A percentile compares a stretch with the other conserved stretches of the same genome.
Conservation (phyloP, 1,140 invertebrate species). For the Achroia grisella region DNA sequence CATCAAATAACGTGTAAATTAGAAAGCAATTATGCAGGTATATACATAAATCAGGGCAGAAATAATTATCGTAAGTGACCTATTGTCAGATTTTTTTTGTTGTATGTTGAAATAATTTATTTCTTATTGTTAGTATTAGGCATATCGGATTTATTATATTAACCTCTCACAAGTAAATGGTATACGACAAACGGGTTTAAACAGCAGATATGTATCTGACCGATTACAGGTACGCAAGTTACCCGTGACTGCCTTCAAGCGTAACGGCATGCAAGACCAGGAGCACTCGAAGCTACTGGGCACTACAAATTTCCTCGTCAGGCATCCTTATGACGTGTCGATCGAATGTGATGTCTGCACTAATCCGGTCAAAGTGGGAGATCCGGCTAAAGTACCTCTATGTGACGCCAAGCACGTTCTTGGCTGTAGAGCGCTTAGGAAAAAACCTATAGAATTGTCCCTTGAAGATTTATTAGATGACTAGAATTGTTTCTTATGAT, state of each 20-base stretch:
- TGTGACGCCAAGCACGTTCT: constrained; percentile 19
- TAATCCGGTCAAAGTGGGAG: constrained; percentile 33
- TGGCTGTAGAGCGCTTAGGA: constrained; percentile 27
- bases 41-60: no score
- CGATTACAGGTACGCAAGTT: constrained; percentile 56
- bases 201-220: constrained; percentile 32
- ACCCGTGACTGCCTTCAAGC: constrained; percentile 57
- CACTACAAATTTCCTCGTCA: constrained; percentile 45
- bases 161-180: no score
- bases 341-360: constrained; percentile 39
- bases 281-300: constrained; percentile 51
- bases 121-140: no score
- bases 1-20: neutral
- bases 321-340: constrained; percentile 45
- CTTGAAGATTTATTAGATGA: constrained; percentile 52
- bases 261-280: constrained; percentile 61
- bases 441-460: constrained; percentile 46
- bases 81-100: no score
- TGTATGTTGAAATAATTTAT: no score
- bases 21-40: no score
- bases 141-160: no score
- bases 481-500: constrained; percentile 6
- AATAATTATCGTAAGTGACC: no score
- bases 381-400: constrained; percentile 45
- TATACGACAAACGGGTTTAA: constrained; percentile 13